Percentiles rank a stretch among this genome's conserved stretches.
Evolutionary conservation across 2,888 invertebrate species (phyloP).

Genomic region (Ophioninae sp.): DNA sequence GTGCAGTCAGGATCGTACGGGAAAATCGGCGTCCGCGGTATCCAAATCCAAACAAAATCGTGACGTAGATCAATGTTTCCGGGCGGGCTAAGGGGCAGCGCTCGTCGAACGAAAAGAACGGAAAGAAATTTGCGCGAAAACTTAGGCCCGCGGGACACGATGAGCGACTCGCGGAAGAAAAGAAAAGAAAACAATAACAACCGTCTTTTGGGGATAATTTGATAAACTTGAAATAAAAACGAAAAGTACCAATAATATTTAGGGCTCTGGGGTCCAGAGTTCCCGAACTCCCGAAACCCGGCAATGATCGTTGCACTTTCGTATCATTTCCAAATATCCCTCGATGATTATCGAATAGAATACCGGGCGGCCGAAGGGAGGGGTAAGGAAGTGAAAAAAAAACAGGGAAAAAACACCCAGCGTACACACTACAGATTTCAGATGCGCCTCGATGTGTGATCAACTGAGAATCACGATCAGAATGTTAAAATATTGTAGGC

Average conservation of each 20-base stretch:
- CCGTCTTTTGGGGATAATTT: background rate
- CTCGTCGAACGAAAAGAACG: conserved; percentile 1
- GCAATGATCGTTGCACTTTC: conserved; percentile 54
- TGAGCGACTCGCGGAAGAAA: background rate
- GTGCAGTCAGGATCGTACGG: conserved; percentile 17
- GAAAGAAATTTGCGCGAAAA: background rate
- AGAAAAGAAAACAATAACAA: conserved; percentile 38
- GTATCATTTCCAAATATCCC: conserved; percentile 56
- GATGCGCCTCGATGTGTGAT: conserved; percentile 13
- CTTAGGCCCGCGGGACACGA: background rate
- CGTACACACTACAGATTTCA: background rate
- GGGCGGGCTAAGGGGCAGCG: background rate
- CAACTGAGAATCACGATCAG: conserved; percentile 28
- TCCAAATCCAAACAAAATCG: background rate
- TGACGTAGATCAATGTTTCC: background rate
- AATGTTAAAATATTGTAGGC: conserved; percentile 3
- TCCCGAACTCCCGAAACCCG: conserved; percentile 57
- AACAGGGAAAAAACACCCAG: conserved; percentile 17
- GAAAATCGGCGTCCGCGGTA: background rate
- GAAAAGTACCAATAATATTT: conserved; percentile 33
- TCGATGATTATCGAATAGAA: conserved; percentile 49
- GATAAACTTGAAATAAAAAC: background rate
- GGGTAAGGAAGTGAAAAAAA: background rate
- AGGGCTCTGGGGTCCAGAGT: conserved; percentile 52
- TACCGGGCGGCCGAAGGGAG: conserved; percentile 8